phyloP scores from a whole-genome alignment of 2,888 invertebrate genomes.

The Lacanobia wlatinum region DNA sequence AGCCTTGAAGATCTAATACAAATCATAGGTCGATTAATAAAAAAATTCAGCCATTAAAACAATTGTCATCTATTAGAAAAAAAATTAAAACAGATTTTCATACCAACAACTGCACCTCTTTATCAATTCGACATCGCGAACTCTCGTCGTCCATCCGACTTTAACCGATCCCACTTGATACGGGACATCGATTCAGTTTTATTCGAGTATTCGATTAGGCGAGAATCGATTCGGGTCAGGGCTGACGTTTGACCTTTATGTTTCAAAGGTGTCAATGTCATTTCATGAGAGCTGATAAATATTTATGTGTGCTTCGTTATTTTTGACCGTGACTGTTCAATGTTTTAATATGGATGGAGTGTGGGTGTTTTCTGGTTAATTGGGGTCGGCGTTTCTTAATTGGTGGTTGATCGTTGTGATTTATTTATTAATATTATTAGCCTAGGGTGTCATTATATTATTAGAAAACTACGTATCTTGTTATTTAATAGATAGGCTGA shows the following conservation, averaged over 20 bases:
- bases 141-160: conserved; percentile 52
- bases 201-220: conserved; percentile 62
- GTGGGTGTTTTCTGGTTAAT: not conserved
- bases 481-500: too few species aligned
- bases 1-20: too few species aligned
- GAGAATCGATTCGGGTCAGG: conserved; percentile 61
- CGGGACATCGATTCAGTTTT: conserved; percentile 60
- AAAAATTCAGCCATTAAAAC: too few species aligned
- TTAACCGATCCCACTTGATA: conserved; percentile 63
- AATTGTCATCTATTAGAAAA: not conserved
- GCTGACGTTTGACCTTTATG: conserved; percentile 56
- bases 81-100: conserved; percentile 34
- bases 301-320: conserved; percentile 45
- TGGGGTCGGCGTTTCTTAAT: not conserved
- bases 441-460: not conserved
- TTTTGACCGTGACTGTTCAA: conserved; percentile 26
- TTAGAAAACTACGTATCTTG: too few species aligned
- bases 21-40: too few species aligned
- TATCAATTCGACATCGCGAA: conserved; percentile 53
- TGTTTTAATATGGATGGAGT: conserved; percentile 19
- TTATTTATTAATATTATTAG: not conserved
- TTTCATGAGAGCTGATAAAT: conserved; percentile 38
- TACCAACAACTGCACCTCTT: conserved; percentile 22
- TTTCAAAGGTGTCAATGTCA: conserved; percentile 50
- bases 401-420: not conserved